Evolutionary conservation across 64 coral and sea anemone genomes (phyloP), one percentile per base, ranked within the genome.

Genomic region (Pachyseris speciosa): DNA sequence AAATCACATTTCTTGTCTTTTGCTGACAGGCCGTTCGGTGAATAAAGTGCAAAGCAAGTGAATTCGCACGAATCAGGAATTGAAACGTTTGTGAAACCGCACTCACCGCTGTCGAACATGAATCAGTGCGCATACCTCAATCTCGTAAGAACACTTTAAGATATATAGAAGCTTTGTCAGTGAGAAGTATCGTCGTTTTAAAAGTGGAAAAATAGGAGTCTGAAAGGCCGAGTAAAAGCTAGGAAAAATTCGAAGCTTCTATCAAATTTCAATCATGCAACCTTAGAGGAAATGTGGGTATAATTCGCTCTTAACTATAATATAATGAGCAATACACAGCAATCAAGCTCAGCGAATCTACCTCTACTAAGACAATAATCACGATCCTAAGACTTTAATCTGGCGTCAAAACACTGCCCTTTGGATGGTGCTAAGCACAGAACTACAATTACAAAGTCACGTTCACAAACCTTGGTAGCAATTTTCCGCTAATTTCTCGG

Each of bases 401-500:
- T 37, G 58, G 26, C 76, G 24, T 33, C 20, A 38, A 50, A 57
- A 57, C 27, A 10, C 20, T 37, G 28, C 30, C 31, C 29, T 58
- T 80, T 24, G 15, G 1, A 38, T 9, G 52, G 33, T 17, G 20
- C 8, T 27, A 58, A 61, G 34, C 36, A 52, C 36, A 71, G n/a
- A 75, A 37, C 32, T 70, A 45, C 44, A 57, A 60, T 73, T 74
- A 40, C 27, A 92, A 72, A 40, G n/a, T 40, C 42, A 63, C 40
- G 55, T 61, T 47, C 27, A 19, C 67, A 1, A 75, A 92, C 89
- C 89, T 92, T 59, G 78, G 49, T 92, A 63, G 19, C 80, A 92
- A 92, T 84, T 92, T 9, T 92, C 89, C 36, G 89, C 69, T 92
- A 92, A 92, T 65, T 73, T 92, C 57, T 84, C 80, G 20, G 30